phyloP scores from a whole-genome alignment of 1,140 invertebrate species.

The Cylas formicarius region DNA sequence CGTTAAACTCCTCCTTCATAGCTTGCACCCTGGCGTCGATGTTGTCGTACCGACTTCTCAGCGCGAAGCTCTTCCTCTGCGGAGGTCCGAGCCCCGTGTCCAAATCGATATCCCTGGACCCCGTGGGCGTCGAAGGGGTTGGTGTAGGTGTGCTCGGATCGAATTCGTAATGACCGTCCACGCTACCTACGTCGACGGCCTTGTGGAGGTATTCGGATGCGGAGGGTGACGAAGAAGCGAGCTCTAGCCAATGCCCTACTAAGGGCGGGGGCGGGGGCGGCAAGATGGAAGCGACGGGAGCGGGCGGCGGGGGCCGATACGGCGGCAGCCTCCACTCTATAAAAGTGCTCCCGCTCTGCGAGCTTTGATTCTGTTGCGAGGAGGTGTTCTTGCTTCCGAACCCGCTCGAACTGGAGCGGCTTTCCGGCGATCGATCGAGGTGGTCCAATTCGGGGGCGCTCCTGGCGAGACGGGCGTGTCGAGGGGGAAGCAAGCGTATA shows the following conservation, averaged over 20 bases:
- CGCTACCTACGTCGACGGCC: constrained; percentile 71
- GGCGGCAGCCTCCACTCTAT: constrained; percentile 70
- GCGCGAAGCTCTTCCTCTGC: constrained; percentile 38
- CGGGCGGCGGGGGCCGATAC: constrained; percentile 61
- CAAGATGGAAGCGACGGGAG: constrained; percentile 41
- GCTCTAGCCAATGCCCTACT: constrained; percentile 54
- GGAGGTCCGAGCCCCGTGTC: constrained; percentile 42
- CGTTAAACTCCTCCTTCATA: constrained; percentile 92
- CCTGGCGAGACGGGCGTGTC: constrained; percentile 56
- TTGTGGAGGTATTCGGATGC: constrained; percentile 46
- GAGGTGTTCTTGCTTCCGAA: constrained; percentile 91
- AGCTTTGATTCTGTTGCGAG: constrained; percentile 64
- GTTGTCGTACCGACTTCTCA: constrained; percentile 60
- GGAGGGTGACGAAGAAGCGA: constrained; percentile 47
- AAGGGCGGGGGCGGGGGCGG: constrained; percentile 43
- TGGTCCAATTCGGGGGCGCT: constrained; percentile 58
- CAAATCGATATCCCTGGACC: constrained; percentile 49
- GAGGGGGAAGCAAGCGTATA: constrained; percentile 50
- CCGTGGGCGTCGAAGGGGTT: constrained; percentile 64
- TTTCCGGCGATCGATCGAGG: constrained; percentile 75
- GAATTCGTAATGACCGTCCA: constrained; percentile 94
- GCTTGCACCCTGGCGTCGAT: constrained; percentile 86
- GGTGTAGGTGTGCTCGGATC: constrained; percentile 70
- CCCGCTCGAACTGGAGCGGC: constrained; percentile 77
- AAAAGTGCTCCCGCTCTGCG: constrained; percentile 60